These are phyloP conservation scores for Monarcha castaneiventris DNA, from an alignment of 2,113 vertebrate genomes.

Conservation along the genomic window DNA sequence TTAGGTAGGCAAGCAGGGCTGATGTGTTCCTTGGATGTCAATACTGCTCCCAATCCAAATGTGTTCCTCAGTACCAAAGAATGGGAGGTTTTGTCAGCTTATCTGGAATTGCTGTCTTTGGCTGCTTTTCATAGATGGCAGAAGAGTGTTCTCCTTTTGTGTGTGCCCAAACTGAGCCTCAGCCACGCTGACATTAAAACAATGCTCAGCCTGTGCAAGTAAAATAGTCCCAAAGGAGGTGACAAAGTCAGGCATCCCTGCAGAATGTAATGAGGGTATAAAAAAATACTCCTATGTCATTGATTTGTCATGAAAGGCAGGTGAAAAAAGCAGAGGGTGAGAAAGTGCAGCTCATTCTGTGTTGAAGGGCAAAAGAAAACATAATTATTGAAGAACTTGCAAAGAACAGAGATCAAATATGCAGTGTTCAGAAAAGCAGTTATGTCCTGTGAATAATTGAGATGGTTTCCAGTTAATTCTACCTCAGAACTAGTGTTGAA, in stretches of 20 bases:
- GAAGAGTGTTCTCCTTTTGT: neutral
- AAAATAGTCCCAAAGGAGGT: neutral
- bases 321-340: neutral
- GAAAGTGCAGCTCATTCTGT: neutral
- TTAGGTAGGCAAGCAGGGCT: neutral
- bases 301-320: neutral
- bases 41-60: neutral
- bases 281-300: neutral
- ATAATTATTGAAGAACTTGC: conserved; percentile 1
- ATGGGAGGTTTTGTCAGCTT: neutral
- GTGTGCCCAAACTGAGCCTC: neutral
- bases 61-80: neutral
- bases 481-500: neutral
- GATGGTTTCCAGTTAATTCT: conserved; percentile 16
- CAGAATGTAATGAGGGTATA: neutral
- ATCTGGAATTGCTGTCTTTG: neutral
- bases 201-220: neutral
- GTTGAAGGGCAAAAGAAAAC: conserved; percentile 15
- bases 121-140: neutral
- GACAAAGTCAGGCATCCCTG: neutral
- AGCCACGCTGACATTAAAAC: neutral
- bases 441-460: neutral
- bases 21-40: neutral
- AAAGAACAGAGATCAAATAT: neutral
- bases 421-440: neutral